Conservation (phyloP, 1,140 invertebrate species). For the Muscidifurax raptorellus region DNA sequence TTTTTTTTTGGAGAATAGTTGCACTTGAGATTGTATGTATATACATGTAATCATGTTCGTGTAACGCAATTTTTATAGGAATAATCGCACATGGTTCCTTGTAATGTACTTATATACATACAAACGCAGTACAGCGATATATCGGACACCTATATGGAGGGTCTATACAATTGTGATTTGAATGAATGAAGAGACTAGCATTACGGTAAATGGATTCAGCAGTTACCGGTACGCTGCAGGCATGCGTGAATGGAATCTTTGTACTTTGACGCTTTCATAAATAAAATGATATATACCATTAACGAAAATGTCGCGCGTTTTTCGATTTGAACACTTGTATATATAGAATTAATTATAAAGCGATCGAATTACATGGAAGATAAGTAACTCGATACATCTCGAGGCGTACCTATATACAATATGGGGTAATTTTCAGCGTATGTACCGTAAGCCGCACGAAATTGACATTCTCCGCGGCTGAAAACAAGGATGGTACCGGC, state of each 20-base stretch:
- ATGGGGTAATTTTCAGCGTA: not conserved
- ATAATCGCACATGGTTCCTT: too few species aligned
- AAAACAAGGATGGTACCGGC: constrained; percentile 39
- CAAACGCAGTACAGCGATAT: too few species aligned
- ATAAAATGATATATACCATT: too few species aligned
- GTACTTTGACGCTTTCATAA: not conserved
- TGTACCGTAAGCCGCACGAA: constrained; percentile 41
- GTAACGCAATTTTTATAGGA: too few species aligned
- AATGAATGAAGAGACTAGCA: not conserved
- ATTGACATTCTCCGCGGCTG: constrained; percentile 47
- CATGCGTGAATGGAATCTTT: not conserved
- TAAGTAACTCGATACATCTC: not conserved
- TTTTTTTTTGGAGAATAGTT: too few species aligned
- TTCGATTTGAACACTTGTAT: too few species aligned
- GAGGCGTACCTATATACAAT: not conserved
- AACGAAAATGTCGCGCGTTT: too few species aligned
- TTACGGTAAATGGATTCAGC: not conserved
- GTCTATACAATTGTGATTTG: not conserved
- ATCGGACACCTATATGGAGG: not conserved
- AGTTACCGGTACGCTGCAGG: not conserved
- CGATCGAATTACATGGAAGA: too few species aligned
- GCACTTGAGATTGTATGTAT: too few species aligned
- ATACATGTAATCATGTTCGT: too few species aligned
- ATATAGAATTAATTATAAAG: too few species aligned
- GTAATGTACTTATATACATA: too few species aligned